Conservation (phyloP, 2,888 invertebrate genomes). For the Amphipoea lucens region DNA sequence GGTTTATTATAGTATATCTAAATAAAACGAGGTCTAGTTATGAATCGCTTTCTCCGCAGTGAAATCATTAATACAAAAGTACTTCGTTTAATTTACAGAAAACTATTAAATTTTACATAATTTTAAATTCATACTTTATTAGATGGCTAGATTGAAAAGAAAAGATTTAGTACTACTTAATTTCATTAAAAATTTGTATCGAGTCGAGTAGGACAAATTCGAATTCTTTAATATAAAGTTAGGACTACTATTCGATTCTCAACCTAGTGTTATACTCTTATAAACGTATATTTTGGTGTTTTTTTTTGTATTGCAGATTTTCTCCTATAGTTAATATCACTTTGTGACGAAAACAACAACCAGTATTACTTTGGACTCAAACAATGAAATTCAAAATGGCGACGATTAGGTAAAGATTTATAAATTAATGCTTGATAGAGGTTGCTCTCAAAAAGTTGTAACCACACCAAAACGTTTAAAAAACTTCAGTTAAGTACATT, state of each 20-base stretch:
- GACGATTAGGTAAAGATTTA: conserved; percentile 45
- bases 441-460: conserved; percentile 33
- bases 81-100: conserved; percentile 50
- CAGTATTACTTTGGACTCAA: conserved; percentile 46
- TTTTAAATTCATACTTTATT: conserved; percentile 50
- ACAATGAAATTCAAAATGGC: conserved; percentile 31
- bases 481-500: conserved; percentile 33
- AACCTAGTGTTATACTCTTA: conserved; percentile 48
- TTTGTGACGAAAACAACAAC: conserved; percentile 59
- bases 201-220: conserved; percentile 49
- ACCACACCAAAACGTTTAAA: conserved; percentile 41
- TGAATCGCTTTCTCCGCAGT: conserved; percentile 36
- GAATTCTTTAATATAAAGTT: conserved; percentile 40
- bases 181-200: conserved; percentile 48
- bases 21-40: conserved; percentile 11
- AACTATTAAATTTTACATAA: conserved; percentile 52
- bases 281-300: conserved; percentile 55
- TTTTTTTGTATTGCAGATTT: conserved; percentile 48
- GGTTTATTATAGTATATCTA: conserved; percentile 22
- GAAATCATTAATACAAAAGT: conserved; percentile 46
- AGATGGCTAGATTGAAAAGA: conserved; percentile 52
- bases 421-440: conserved; percentile 36
- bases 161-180: conserved; percentile 48
- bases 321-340: conserved; percentile 63
- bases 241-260: conserved; percentile 46